Evolutionary conservation across 2,888 invertebrate species (phyloP).

Genomic region (Tinea pellionella): DNA sequence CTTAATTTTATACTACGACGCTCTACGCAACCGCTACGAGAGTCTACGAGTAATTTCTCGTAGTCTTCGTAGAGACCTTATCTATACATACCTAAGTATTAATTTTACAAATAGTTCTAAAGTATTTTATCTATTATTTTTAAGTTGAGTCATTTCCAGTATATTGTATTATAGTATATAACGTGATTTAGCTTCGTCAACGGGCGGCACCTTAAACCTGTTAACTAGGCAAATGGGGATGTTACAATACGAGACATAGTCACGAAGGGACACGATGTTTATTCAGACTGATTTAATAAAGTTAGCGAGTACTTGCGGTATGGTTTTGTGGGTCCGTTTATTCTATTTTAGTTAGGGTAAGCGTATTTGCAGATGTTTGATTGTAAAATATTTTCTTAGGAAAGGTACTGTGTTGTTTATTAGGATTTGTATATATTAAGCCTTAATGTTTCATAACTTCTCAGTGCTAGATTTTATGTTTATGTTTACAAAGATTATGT

Average conservation of each 20-base stretch:
- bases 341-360: constrained; percentile 8
- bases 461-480: background rate
- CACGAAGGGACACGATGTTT: constrained; percentile 10
- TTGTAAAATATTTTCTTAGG: constrained; percentile 6
- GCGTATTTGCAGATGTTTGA: background rate
- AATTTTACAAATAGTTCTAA: no score
- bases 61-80: no score
- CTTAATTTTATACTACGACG: no score
- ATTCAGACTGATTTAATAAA: constrained; percentile 13
- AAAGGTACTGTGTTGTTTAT: background rate
- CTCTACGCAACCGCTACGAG: no score
- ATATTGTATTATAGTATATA: background rate
- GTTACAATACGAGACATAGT: constrained; percentile 4
- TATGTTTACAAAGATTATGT: background rate
- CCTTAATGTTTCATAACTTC: no score
- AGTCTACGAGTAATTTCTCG: no score
- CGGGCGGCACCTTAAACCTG: constrained; percentile 8
- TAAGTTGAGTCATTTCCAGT: no score
- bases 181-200: background rate
- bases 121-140: no score
- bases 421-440: background rate
- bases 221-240: constrained; percentile 2
- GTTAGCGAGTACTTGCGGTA: constrained; percentile 10
- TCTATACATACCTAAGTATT: no score
- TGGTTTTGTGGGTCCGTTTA: constrained; percentile 8